Conservation (phyloP, 2,797 vertebrate genomes). For the Propithecus deckenii region DNA sequence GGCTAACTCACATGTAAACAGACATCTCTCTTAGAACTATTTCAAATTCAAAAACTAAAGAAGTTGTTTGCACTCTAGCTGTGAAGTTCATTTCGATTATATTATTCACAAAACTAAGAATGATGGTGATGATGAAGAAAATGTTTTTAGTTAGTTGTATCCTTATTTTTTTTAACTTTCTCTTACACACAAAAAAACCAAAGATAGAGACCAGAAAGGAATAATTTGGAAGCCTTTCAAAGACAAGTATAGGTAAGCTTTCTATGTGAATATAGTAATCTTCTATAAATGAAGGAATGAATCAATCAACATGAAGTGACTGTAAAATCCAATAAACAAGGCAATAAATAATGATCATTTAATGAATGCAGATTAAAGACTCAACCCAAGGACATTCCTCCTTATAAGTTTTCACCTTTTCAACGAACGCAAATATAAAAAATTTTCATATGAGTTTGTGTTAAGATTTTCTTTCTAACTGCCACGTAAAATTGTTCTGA, state of each 20-base stretch:
- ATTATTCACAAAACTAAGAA: neutral
- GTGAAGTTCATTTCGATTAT: neutral
- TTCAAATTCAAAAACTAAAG: constrained; percentile 16
- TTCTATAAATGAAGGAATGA: constrained; percentile 28
- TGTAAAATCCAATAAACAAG: constrained; percentile 7
- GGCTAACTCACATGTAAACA: constrained; percentile 55
- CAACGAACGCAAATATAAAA: neutral
- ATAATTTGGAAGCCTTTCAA: neutral
- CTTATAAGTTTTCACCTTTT: neutral
- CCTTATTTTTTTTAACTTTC: neutral
- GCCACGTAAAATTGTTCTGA: neutral
- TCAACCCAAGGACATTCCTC: neutral
- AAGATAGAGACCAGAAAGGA: neutral
- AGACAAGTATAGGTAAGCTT: neutral
- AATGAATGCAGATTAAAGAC: constrained; percentile 14
- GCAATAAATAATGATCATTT: constrained; percentile 36
- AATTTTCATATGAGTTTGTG: neutral
- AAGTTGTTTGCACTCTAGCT: neutral
- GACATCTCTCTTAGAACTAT: constrained; percentile 48
- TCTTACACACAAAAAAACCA: neutral
- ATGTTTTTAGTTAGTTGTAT: neutral
- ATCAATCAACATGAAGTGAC: neutral
- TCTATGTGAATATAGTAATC: neutral
- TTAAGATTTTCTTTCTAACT: neutral
- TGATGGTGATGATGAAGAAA: neutral